These are phyloP conservation scores for Cardiocondyla obscurior DNA, from an alignment of 1,140 invertebrate genomes.

Conservation along the genomic window DNA sequence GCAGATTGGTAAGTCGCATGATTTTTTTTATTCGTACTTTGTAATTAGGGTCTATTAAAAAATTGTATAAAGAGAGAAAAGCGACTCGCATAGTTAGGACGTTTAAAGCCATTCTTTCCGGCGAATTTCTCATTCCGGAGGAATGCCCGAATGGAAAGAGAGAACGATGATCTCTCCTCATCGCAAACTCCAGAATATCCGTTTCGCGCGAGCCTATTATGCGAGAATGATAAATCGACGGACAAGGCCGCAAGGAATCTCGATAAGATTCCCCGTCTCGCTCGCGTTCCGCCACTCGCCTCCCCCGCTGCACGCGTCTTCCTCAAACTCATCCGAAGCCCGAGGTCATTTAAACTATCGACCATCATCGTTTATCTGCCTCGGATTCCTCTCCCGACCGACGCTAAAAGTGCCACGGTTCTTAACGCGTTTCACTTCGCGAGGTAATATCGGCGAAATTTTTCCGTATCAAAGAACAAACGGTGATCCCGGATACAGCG, in stretches of 20 bases:
- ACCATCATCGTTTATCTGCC: conserved; percentile 53
- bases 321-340: conserved; percentile 54
- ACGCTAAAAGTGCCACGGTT: background rate
- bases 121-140: conserved; percentile 8
- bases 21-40: too few species aligned
- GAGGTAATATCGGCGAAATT: conserved; percentile 5
- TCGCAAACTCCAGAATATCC: conserved; percentile 58
- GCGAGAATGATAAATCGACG: conserved; percentile 76
- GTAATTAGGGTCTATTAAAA: too few species aligned
- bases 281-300: background rate
- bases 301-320: conserved; percentile 33
- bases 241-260: conserved; percentile 68
- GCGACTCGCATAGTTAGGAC: conserved; percentile 39
- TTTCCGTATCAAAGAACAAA: conserved; percentile 39
- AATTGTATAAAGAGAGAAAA: conserved; percentile 79
- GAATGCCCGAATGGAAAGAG: background rate
- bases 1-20: too few species aligned
- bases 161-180: conserved; percentile 41
- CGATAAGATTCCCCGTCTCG: conserved; percentile 56
- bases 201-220: conserved; percentile 60
- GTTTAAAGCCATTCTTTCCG: conserved; percentile 53
- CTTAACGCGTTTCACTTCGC: conserved; percentile 25
- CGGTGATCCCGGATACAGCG: conserved; percentile 53
- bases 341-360: conserved; percentile 62
- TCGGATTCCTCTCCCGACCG: background rate